These are phyloP conservation scores for Drosophila littoralis DNA, from an alignment of 1,140 invertebrate genomes.

Conservation along the genomic window DNA sequence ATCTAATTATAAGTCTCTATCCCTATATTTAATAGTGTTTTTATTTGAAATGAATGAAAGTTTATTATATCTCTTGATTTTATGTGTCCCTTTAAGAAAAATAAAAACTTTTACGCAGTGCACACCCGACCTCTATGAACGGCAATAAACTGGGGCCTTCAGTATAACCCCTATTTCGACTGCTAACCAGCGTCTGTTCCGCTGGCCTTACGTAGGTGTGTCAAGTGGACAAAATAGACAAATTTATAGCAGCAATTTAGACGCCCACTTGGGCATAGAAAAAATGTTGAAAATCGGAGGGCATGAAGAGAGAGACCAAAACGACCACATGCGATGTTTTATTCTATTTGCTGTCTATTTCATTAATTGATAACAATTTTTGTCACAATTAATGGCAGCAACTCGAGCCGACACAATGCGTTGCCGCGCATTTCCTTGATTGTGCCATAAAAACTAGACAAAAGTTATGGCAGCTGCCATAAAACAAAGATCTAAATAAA, in stretches of 20 bases:
- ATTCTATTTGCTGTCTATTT: conserved; percentile 32
- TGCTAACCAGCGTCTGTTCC: conserved; percentile 14
- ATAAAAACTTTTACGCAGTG: background rate
- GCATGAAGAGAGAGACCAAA: background rate
- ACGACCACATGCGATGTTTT: conserved; percentile 36
- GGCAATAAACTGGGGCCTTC: conserved; percentile 56
- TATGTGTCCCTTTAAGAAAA: background rate
- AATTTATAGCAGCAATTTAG: conserved; percentile 65
- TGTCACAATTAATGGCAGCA: conserved; percentile 62
- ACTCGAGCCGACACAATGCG: conserved; percentile 7
- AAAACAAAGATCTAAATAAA: conserved; percentile 50
- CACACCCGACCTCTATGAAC: conserved; percentile 32
- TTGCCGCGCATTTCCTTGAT: conserved; percentile 52
- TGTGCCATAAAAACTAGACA: conserved; percentile 33
- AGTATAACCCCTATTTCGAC: conserved; percentile 20
- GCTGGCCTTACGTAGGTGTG: conserved; percentile 61
- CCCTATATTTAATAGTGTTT: no score
- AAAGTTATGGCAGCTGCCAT: conserved; percentile 24
- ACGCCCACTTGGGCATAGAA: conserved; percentile 47
- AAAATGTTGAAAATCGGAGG: conserved; percentile 42
- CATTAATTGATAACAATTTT: conserved; percentile 79
- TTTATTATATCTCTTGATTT: background rate
- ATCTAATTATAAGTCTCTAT: background rate
- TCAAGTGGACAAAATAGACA: conserved; percentile 68
- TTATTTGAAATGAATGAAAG: background rate